These are phyloP conservation scores for Poeciliopsis turneri DNA, from an alignment of 2,797 vertebrate genomes.

Conservation along the genomic window DNA sequence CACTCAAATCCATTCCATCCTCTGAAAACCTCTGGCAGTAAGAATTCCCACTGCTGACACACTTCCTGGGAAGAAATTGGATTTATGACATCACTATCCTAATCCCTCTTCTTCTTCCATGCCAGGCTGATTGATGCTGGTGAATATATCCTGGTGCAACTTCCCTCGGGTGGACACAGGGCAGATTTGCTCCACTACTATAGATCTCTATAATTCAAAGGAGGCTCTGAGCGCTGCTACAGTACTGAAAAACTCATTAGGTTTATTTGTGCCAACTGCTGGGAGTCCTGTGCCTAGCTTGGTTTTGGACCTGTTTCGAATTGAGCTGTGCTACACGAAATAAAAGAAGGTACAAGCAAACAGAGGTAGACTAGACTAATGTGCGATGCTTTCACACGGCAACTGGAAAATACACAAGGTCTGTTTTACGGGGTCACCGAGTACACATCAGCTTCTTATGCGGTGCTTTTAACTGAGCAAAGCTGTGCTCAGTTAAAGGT, in stretches of 20 bases:
- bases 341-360: conserved; percentile 62
- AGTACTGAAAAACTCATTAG: conserved; percentile 78
- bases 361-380: conserved; percentile 3
- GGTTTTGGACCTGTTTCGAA: conserved; percentile 67
- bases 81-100: conserved; percentile 75
- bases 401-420: neutral
- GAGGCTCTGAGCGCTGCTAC: conserved; percentile 55
- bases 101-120: conserved; percentile 63
- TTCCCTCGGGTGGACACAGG: conserved; percentile 59
- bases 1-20: conserved; percentile 64
- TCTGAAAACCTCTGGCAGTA: conserved; percentile 53
- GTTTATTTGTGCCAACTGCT: conserved; percentile 81
- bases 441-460: neutral
- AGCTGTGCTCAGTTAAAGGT: neutral
- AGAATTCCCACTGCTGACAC: conserved; percentile 66
- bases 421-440: neutral
- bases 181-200: conserved; percentile 53
- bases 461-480: neutral
- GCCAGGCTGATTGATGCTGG: conserved; percentile 59
- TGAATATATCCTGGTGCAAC: conserved; percentile 63
- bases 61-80: conserved; percentile 61
- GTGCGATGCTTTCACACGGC: neutral
- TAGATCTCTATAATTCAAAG: conserved; percentile 74
- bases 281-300: conserved; percentile 54
- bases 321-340: conserved; percentile 73